Evolutionary conservation across 2,113 vertebrate species (phyloP).

Genomic region (Nesospiza acunhae): DNA sequence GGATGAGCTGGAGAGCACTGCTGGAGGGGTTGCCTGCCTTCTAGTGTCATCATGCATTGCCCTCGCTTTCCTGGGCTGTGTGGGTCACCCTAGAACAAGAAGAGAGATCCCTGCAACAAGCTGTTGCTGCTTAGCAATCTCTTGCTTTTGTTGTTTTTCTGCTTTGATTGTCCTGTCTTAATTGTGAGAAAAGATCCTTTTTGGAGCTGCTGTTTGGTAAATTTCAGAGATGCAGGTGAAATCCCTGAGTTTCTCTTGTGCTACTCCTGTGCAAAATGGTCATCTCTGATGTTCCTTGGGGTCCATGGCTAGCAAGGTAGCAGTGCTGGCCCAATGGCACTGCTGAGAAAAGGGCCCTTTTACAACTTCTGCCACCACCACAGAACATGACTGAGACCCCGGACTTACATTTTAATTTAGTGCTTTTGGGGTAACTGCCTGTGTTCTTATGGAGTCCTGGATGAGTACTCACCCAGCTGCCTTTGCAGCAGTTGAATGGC

Average conservation of each 20-base stretch:
- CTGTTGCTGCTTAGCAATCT: background rate
- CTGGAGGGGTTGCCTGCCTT: background rate
- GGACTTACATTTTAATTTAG: fast-evolving
- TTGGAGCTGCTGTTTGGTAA: background rate
- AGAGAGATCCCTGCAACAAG: background rate
- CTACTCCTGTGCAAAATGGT: background rate
- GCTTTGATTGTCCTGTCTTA: background rate
- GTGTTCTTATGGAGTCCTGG: background rate
- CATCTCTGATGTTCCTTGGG: background rate
- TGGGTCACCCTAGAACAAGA: background rate
- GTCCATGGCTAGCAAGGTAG: background rate
- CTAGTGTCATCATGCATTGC: background rate
- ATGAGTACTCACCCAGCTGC: background rate
- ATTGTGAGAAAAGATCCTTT: background rate
- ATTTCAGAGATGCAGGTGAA: background rate
- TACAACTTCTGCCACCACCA: background rate
- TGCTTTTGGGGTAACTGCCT: background rate
- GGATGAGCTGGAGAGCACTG: background rate
- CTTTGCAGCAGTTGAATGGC: background rate
- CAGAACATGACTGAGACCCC: background rate
- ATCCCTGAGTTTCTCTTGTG: background rate
- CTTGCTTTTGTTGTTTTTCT: background rate
- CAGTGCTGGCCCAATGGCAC: background rate
- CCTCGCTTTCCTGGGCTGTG: background rate
- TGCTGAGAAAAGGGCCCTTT: background rate